phyloP scores from a whole-genome alignment of 53 echinoderm and acorn worm species.

The Holothuria scabra region DNA sequence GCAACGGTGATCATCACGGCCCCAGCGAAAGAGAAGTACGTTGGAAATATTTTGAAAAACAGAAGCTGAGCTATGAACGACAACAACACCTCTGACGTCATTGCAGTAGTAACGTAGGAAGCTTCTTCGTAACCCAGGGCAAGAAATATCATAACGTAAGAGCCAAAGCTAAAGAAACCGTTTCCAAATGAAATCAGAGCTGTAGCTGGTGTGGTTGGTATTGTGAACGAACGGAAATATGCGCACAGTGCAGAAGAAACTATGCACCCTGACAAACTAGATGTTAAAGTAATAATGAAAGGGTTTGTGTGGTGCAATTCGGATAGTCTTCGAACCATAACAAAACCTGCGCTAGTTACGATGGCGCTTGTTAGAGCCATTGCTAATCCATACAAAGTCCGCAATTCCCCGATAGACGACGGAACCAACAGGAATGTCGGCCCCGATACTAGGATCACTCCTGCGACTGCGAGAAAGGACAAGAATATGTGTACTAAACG shows the following conservation, averaged over 20 bases:
- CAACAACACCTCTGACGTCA: conserved; percentile 31
- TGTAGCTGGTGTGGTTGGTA: not conserved
- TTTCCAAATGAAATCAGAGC: not conserved
- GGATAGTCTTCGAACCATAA: not conserved
- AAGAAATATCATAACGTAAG: not conserved
- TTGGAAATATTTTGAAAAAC: not conserved
- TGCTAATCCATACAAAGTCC: too few species aligned
- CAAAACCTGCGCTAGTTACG: not conserved
- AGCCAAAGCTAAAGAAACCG: conserved; percentile 18
- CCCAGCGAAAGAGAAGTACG: not conserved
- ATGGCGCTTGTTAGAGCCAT: conserved; percentile 4
- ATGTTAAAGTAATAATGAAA: not conserved
- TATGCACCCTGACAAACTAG: not conserved
- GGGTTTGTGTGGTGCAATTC: not conserved
- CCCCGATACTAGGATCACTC: conserved; percentile 12
- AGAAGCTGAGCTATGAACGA: not conserved
- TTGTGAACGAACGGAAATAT: not conserved
- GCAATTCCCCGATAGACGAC: not conserved
- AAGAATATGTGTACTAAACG: not conserved
- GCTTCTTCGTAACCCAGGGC: not conserved
- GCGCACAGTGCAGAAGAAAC: not conserved
- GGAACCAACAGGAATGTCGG: conserved; percentile 7
- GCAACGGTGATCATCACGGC: conserved; percentile 18
- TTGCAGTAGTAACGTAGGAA: conserved; percentile 23
- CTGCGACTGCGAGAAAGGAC: not conserved